Evolutionary conservation across 2,797 vertebrate genomes (phyloP).

Genomic region (Tamandua tetradactyla): DNA sequence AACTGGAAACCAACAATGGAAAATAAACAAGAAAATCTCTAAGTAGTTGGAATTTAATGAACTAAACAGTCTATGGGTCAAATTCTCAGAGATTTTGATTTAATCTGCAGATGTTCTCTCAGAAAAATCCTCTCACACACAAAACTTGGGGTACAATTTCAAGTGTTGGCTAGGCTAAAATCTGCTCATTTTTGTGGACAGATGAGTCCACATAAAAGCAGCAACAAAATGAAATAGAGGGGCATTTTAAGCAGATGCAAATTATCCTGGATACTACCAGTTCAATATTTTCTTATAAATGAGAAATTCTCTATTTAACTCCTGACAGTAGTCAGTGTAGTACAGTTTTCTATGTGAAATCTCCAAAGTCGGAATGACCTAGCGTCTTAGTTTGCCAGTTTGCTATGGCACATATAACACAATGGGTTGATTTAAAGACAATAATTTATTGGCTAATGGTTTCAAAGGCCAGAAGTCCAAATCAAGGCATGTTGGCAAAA

Average conservation of each 20-base stretch:
- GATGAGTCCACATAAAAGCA: background rate
- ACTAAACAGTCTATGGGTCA: background rate
- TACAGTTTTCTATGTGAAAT: background rate
- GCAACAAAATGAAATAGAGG: background rate
- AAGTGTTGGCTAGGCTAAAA: background rate
- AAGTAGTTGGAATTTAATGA: background rate
- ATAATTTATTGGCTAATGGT: too few species aligned
- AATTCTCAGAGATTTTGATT: background rate
- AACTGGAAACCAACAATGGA: background rate
- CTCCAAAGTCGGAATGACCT: background rate
- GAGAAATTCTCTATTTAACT: background rate
- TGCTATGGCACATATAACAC: too few species aligned
- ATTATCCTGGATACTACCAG: background rate
- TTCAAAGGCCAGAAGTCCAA: too few species aligned
- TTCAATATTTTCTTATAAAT: slow-evolving; percentile 33
- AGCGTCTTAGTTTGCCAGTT: too few species aligned
- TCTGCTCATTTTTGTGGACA: slow-evolving; percentile 38
- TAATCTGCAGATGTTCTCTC: background rate
- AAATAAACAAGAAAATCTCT: background rate
- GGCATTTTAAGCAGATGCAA: background rate
- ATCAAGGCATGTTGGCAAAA: too few species aligned
- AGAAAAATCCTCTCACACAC: background rate
- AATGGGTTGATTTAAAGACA: too few species aligned
- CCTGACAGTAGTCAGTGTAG: background rate
- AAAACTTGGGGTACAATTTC: slow-evolving; percentile 18